phyloP scores from a whole-genome alignment of 2,797 vertebrate genomes.

The Galago senegalensis region DNA sequence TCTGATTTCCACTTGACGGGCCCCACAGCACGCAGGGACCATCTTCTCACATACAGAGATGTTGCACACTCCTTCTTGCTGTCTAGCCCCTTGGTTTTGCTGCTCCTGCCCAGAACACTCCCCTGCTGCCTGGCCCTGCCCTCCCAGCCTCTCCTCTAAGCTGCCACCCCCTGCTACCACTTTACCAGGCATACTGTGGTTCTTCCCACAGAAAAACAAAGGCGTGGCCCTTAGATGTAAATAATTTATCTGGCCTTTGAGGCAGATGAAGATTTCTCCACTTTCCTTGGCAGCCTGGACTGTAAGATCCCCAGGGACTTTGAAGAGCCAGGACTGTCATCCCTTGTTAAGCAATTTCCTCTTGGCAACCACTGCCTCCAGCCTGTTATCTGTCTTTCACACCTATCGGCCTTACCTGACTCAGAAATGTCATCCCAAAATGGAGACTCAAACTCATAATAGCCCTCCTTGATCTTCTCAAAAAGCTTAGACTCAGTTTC shows the following conservation, averaged over 20 bases:
- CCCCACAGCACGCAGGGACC: not conserved
- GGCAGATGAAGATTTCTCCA: not conserved
- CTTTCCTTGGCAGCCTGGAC: not conserved
- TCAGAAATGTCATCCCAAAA: conserved; percentile 98
- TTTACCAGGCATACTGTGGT: not conserved
- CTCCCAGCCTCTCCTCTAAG: not conserved
- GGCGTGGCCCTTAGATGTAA: not conserved
- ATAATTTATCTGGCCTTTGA: conserved; percentile 37
- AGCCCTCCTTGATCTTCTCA: conserved; percentile 96
- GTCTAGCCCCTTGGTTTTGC: not conserved
- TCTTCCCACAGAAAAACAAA: not conserved
- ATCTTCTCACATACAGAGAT: not conserved
- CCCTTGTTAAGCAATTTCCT: not conserved
- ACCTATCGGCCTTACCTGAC: conserved; percentile 91
- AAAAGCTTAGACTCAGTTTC: conserved; percentile 96
- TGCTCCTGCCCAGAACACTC: not conserved
- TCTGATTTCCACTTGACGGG: not conserved
- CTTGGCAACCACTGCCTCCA: not conserved
- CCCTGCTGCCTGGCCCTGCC: not conserved
- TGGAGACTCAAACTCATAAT: conserved; percentile 96
- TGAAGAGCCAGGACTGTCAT: not conserved
- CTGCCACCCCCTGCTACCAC: accelerated
- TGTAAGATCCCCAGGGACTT: not conserved
- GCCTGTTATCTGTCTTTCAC: not conserved
- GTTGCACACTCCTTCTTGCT: not conserved